Base-by-base conservation (phyloP, 2,113 vertebrate genomes). In the Neofelis nebulosa region DNA sequence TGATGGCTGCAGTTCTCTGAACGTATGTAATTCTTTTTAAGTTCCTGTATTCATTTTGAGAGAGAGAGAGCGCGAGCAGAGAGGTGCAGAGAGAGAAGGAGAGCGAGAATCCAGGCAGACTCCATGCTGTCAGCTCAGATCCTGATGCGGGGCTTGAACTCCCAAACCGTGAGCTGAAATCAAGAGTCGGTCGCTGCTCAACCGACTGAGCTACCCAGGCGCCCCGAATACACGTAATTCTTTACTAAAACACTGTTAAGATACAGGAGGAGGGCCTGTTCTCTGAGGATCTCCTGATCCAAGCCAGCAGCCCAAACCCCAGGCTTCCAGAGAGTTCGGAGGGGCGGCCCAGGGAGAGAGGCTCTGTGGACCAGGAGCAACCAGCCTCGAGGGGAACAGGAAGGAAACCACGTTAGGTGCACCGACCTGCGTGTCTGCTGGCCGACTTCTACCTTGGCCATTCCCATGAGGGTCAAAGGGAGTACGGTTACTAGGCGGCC, bases 401-500 rank as follows among this genome's bases (percentile, higher is more conserved):
- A 21, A 83, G 57, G 76, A 69, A 50, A 12, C 52, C 45, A 4
- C 11, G 63, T 65, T 2, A 45, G 68, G 25, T 41, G 13, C 15
- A 5, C 5, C 50, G 29, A 31, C 52, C 52, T 80, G 63, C 23
- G 0, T 3, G 4, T 74, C 66, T 11, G 9, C 61, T 33, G 79
- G 27, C 36, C 2, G 19, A 16, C 55, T 50, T 29, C 25, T 15
- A 0, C 71, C 69, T 23, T 27, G 89, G 16, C 36, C 23, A 1
- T 21, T 69, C 38, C 84, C 0, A 0, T 1, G 36, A 71, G 79
- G 76, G 76, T 36, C 21, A 10, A 38, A 33, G 63, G 21, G 19
- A 10, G 25, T 4, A 4, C 0, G 0, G 19, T 13, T 13, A 9
- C 63, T 63, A 38, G 36, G 33, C 1, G 8, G 57, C 33, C 48